Evolutionary conservation across 2,113 vertebrate genomes (phyloP), one percentile per base, ranked within the genome.

Genomic region (Pluvianellus socialis): DNA sequence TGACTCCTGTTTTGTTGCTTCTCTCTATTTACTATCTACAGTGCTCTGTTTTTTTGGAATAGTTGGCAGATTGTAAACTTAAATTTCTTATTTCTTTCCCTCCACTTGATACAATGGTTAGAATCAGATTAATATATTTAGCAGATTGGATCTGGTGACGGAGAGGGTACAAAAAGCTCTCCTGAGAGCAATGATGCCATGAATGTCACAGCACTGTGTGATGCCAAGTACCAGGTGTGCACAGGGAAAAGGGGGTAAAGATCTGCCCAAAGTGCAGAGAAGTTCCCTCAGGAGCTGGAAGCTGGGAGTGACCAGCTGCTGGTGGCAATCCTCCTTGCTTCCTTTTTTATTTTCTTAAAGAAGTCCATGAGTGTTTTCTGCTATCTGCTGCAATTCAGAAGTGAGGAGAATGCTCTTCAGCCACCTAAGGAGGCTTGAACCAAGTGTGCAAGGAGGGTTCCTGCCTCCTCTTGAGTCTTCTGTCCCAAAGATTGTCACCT

Each of bases 11-110:
- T 95, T 81, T 63, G 45, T 73, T 92, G 61, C 76, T 86, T 79
- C 79, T 96, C 50, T 49, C 17, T 95, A 50, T 94, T 94, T 94
- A 68, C 82, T 88, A 30, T 53, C 42, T 35, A 77, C 49, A 90
- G 6, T 27, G 26, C 55, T 92, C 27, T 30, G 56, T 9, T 63
- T 92, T 92, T 92, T 83, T 79, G 12, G 58, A 89, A 66, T 47
- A 50, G 71, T 45, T 85, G 68, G 55, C 71, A 75, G 50, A 44
- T 52, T 67, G 71, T 50, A 74, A 79, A 8, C 23, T 85, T 70
- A 61, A 83, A 62, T 83, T 85, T 87, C 45, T 76, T 35, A 56
- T 47, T 88, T 68, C 1, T 79, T 95, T 94, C 75, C 45, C 42
- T 72, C 50, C 28, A 35, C 49, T 84, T 75, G 61, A 81, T 94